These are phyloP conservation scores for Champsocephalus esox DNA, from an alignment of 2,797 vertebrate species.

Conservation along the genomic window DNA sequence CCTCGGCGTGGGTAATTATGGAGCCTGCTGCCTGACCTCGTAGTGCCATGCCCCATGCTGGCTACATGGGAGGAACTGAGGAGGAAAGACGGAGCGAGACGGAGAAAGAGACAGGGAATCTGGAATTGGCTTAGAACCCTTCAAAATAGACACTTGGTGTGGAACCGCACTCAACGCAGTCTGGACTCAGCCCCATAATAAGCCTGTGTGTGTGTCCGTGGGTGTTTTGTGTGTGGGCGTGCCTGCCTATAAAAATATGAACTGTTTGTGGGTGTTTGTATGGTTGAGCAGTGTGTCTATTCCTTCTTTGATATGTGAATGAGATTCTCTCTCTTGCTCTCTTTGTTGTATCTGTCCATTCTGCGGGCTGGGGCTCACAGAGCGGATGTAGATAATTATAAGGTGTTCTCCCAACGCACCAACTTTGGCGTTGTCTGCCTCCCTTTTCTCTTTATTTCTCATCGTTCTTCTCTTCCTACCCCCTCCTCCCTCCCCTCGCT, in stretches of 20 bases:
- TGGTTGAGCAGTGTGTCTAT: constrained; percentile 46
- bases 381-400: constrained; percentile 87
- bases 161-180: constrained; percentile 80
- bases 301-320: constrained; percentile 47
- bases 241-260: constrained; percentile 48
- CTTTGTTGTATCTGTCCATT: constrained; percentile 55
- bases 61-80: constrained; percentile 71
- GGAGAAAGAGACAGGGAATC: constrained; percentile 60
- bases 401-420: constrained; percentile 73
- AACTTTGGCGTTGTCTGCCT: constrained; percentile 76
- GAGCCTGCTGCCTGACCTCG: constrained; percentile 69
- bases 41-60: constrained; percentile 55
- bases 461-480: constrained; percentile 47
- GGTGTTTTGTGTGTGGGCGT: constrained; percentile 48
- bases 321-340: constrained; percentile 31
- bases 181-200: constrained; percentile 80
- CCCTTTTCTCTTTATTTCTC: constrained; percentile 45
- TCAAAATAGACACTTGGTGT: constrained; percentile 80
- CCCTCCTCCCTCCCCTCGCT: constrained; percentile 48
- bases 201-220: constrained; percentile 37
- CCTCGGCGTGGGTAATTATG: constrained; percentile 70
- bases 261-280: constrained; percentile 51
- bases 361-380: constrained; percentile 67
- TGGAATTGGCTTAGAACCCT: constrained; percentile 75
- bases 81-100: constrained; percentile 29